Percentiles rank a stretch among this genome's conserved stretches.
phyloP scores from a whole-genome alignment of 1,140 invertebrate genomes.

The Arctopsyche grandis region DNA sequence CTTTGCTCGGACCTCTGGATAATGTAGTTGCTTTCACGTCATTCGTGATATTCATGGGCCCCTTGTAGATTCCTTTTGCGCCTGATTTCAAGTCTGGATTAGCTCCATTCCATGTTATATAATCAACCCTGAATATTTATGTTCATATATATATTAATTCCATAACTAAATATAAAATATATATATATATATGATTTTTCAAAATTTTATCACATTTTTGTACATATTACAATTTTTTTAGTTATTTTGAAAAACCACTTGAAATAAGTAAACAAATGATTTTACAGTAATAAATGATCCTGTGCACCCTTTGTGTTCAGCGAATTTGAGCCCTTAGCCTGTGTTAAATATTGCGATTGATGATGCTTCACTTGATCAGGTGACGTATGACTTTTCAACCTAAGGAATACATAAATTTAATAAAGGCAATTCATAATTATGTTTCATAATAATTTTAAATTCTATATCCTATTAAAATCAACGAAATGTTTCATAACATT shows the following conservation, averaged over 20 bases:
- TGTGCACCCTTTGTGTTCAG: conserved; percentile 73
- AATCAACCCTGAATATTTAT: conserved; percentile 45
- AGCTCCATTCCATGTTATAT: conserved; percentile 53
- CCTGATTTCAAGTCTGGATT: conserved; percentile 51
- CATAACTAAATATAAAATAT: background rate
- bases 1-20: conserved; percentile 48
- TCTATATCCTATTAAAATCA: too few relatives aligned
- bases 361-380: conserved; percentile 9
- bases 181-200: background rate
- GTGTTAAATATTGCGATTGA: conserved; percentile 66
- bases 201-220: conserved; percentile 18
- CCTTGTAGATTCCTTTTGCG: conserved; percentile 25
- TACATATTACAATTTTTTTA: background rate
- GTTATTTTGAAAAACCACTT: too few relatives aligned
- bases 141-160: background rate
- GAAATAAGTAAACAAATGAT: too few relatives aligned
- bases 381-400: background rate
- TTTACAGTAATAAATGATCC: conserved; percentile 73
- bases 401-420: background rate
- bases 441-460: too few relatives aligned
- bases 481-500: too few relatives aligned
- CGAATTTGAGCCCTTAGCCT: conserved; percentile 70
- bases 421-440: too few relatives aligned
- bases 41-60: conserved; percentile 28
- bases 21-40: conserved; percentile 3